A percentile compares a stretch with the other conserved stretches of the same genome.
phyloP scores from a whole-genome alignment of 1,140 invertebrate genomes.

The Mercenaria mercenaria region DNA sequence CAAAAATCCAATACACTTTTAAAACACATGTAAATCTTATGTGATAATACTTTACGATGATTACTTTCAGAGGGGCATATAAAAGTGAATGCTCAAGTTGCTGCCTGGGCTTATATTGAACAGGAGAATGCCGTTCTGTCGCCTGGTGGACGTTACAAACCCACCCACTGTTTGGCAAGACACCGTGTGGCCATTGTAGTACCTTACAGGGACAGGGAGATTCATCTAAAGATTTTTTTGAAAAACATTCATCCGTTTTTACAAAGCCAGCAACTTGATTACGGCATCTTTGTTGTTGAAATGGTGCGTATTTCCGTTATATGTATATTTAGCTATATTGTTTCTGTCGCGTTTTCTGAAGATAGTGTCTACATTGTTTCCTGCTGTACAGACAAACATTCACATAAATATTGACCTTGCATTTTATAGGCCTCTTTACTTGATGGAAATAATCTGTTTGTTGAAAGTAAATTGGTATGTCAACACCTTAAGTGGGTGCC shows the following conservation, averaged over 20 bases:
- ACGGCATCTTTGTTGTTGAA: slow-evolving; percentile 80
- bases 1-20: no score
- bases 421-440: no score
- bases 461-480: no score
- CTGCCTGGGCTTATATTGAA: slow-evolving; percentile 49
- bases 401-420: no score
- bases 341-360: no score
- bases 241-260: slow-evolving; percentile 80
- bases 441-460: no score
- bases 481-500: no score
- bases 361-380: no score
- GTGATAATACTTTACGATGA: no score
- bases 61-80: slow-evolving; percentile 54
- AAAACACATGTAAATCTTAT: no score
- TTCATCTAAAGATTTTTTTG: slow-evolving; percentile 80
- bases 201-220: slow-evolving; percentile 80
- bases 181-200: slow-evolving; percentile 79
- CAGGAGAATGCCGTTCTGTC: neutral
- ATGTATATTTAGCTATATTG: no score
- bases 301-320: slow-evolving; percentile 75
- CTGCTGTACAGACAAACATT: no score
- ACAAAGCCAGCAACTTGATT: slow-evolving; percentile 78
- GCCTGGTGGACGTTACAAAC: slow-evolving; percentile 72
- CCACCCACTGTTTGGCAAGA: slow-evolving; percentile 70
- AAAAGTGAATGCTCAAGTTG: slow-evolving; percentile 18